Percentiles rank a stretch among this genome's conserved stretches.
These are phyloP conservation scores for Trichomalopsis sarcophagae DNA, from an alignment of 1,140 invertebrate species.

Conservation along the genomic window DNA sequence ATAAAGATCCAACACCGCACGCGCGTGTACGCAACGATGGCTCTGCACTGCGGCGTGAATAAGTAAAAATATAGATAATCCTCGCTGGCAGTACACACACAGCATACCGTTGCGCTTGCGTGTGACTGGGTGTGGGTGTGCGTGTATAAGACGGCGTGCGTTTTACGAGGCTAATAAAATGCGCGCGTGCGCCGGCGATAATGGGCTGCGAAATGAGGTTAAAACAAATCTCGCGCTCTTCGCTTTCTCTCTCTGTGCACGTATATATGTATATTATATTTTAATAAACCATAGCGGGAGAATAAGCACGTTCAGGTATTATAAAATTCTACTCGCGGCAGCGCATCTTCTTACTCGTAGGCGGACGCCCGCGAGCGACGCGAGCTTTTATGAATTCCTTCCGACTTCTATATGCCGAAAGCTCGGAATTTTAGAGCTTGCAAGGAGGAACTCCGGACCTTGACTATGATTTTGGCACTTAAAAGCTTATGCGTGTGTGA, in stretches of 20 bases:
- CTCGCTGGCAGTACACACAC: neutral
- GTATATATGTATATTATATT: neutral
- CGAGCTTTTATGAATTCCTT: neutral
- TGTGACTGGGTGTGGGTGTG: too few species aligned
- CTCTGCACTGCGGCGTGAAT: neutral
- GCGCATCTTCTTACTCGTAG: too few species aligned
- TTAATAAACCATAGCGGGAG: neutral
- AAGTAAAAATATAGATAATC: slow-evolving; percentile 21
- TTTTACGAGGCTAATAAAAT: slow-evolving; percentile 14
- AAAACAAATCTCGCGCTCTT: slow-evolving; percentile 1
- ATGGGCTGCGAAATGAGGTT: slow-evolving; percentile 13
- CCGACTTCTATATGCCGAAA: neutral
- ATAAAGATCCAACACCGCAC: neutral
- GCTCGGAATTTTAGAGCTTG: too few species aligned
- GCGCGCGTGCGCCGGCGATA: neutral
- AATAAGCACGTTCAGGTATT: neutral
- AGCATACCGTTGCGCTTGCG: too few species aligned
- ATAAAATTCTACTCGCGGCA: too few species aligned
- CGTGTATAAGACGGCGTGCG: neutral
- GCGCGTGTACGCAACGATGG: neutral
- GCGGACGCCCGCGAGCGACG: neutral
- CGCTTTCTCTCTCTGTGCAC: neutral
- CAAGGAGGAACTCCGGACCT: too few species aligned
- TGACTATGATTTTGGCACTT: too few species aligned
- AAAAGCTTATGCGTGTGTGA: too few species aligned